Percentiles rank a stretch among this genome's conserved stretches.
These are phyloP conservation scores for Agrypnia vestita DNA, from an alignment of 1,140 invertebrate genomes.

Conservation along the genomic window DNA sequence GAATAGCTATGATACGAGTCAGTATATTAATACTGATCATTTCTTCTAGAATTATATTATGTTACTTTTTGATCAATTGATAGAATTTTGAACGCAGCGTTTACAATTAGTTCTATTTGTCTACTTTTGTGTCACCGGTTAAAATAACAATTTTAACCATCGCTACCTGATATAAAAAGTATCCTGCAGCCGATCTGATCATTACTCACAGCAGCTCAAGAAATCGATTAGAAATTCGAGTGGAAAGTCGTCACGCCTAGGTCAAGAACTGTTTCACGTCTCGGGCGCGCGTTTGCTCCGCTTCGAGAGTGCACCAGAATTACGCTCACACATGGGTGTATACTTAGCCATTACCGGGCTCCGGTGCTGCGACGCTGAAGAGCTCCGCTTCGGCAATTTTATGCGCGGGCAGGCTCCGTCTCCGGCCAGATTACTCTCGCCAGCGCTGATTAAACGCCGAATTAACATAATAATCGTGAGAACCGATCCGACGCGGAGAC, in stretches of 20 bases:
- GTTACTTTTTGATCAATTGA: too few species aligned
- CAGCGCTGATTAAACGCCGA: conserved; percentile 59
- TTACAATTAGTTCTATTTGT: too few species aligned
- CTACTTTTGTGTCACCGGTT: too few species aligned
- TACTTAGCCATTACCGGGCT: conserved; percentile 22
- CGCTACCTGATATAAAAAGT: too few species aligned
- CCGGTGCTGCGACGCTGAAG: background rate
- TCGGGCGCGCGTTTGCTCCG: background rate
- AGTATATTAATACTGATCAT: too few species aligned
- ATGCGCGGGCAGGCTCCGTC: conserved; percentile 18
- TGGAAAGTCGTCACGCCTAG: background rate
- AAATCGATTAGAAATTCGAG: too few species aligned
- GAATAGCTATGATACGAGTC: too few species aligned
- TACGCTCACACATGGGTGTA: background rate
- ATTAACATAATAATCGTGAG: conserved; percentile 62
- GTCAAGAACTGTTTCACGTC: background rate
- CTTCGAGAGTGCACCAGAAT: background rate
- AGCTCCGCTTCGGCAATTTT: conserved; percentile 2
- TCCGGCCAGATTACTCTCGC: conserved; percentile 37
- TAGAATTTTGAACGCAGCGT: too few species aligned
- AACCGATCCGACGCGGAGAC: conserved; percentile 54
- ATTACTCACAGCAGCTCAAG: too few species aligned
- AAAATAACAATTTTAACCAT: too few species aligned
- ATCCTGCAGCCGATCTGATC: too few species aligned
- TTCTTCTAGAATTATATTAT: too few species aligned